phyloP scores from a whole-genome alignment of 1,140 invertebrate species.

The Ostrea edulis region DNA sequence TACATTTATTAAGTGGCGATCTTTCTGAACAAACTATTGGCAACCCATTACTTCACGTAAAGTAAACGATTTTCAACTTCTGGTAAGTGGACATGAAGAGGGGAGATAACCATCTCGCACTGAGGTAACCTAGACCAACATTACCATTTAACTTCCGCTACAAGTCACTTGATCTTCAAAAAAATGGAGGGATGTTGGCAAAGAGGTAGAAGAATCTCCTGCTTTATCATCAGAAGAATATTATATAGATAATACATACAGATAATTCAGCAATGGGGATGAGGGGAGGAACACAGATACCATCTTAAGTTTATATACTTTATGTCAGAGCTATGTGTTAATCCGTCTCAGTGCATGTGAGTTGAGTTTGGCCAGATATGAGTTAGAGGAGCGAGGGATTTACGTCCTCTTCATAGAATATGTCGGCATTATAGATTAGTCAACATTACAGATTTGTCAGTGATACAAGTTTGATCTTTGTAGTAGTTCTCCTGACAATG shows the following conservation, averaged over 20 bases:
- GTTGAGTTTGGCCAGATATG: too few relatives aligned
- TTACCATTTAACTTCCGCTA: constrained; percentile 17
- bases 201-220: not conserved
- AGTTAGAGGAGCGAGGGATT: too few relatives aligned
- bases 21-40: not conserved
- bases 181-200: not conserved
- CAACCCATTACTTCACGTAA: not conserved
- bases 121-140: not conserved
- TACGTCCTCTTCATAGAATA: too few relatives aligned
- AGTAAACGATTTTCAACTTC: not conserved
- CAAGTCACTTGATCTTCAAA: constrained; percentile 9
- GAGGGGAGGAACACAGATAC: not conserved
- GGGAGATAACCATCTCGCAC: not conserved
- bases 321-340: not conserved
- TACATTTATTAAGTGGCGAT: not conserved
- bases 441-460: too few relatives aligned
- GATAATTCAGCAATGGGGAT: not conserved
- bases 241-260: not conserved
- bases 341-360: not conserved
- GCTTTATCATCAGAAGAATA: not conserved
- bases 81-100: constrained; percentile 21
- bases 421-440: too few relatives aligned
- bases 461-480: too few relatives aligned
- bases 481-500: too few relatives aligned
- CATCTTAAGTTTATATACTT: not conserved